Evolutionary conservation across 2,888 invertebrate genomes (phyloP), one percentile per base, ranked within the genome.

Genomic region (Minunthozetes semirufus): DNA sequence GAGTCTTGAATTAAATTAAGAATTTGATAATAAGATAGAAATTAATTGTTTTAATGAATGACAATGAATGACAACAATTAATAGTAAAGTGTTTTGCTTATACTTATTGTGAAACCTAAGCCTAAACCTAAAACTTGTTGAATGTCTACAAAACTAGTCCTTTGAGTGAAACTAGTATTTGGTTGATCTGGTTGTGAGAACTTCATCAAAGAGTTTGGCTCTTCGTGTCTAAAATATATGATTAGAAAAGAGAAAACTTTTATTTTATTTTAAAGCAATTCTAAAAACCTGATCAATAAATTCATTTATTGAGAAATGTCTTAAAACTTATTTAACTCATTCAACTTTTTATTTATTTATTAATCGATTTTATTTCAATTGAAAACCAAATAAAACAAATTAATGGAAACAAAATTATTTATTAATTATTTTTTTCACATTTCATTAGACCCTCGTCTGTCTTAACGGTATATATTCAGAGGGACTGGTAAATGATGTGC

Each of bases 401-500:
- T 42, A 50, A 50, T 50, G n/a, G 50, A 50, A 50, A 50, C 50
- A n/a, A n/a, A 27, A 59, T 59, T 59, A 27, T 61, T 25, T 61
- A 9, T 61, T 11, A 61, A n/a, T n/a, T n/a, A n/a, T n/a, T n/a
- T n/a, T n/a, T n/a, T n/a, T n/a, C n/a, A n/a, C n/a, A n/a, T n/a
- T n/a, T 25, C 19, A 25, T 19, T 19, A 68, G 46, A 68, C 33
- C 22, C 19, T 68, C 4, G 17, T 42, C 22, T 33, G 19, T 13
- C 8, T n/a, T 13, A 68, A 38, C 29, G 19, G n/a, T 33, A n/a
- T 29, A 29, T 6, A 17, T n/a, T 13, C 11, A 11, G 61, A 61
- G 11, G 71, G 56, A 50, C 48, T 77, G 22, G 75, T 79, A n/a
- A 75, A 74, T 8, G 79, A 78, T 53, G 77, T 80, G 4, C 76